Evolutionary conservation across 2,888 invertebrate species (phyloP), one percentile per base, ranked within the genome.

Genomic region (Andrena chrysosceles): DNA sequence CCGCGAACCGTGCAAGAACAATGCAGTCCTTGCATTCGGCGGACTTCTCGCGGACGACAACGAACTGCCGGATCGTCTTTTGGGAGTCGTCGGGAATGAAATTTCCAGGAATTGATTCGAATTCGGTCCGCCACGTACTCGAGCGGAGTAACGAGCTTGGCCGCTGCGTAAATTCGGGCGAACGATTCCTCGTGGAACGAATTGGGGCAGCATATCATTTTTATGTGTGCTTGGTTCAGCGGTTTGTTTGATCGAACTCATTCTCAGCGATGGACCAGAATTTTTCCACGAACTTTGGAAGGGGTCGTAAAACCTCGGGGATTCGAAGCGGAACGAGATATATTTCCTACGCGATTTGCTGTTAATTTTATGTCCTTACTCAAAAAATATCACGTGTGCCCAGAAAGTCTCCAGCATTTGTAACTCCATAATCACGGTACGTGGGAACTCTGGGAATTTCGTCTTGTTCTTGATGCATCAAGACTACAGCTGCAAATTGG

Each of bases 201-300:
- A 68, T 70, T 5, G 60, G 48, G 31, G 42, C 64, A 59, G 59
- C 78, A 42, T 64, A 79, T 79, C 86, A 83, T 67, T 70, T 86
- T 86, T 68, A 74, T 79, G 42, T 20, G 52, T 20, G 60, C 67
- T 74, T 54, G 66, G 26, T 71, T 76, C 56, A 48, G 54, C 31
- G 52, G n/a, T 62, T n/a, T 26, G 29, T 26, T 77, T 63, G 70
- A 70, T 62, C 62, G 59, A 72, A 73, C 54, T 33, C 29, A 0
- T 13, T 1, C 26, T 20, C 54, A 20, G 3, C 23, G 52, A 26
- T 23, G 20, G 10, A 52, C 29, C 10, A 20, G 20, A 29, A 35
- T 33, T 75, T 75, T 31, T 23, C 29, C 63, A 6, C n/a, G 48
- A 26, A 23, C 13, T 4, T 49, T 33, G 16, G 7, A 68, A 60